phyloP scores from a whole-genome alignment of 1,140 invertebrate species.

The Saccostrea cuccullata region DNA sequence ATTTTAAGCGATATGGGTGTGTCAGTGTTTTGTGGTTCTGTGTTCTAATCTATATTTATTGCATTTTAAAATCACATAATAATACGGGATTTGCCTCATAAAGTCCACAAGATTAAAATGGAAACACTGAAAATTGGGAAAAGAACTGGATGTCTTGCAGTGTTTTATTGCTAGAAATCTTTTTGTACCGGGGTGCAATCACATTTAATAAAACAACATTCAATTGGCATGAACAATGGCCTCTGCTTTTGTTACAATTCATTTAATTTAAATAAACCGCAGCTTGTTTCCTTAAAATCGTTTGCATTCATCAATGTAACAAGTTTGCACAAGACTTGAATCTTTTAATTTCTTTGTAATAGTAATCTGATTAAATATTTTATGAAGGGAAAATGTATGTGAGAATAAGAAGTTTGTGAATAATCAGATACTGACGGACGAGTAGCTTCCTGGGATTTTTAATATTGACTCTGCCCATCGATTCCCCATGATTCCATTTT shows the following conservation, averaged over 20 bases:
- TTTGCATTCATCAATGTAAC: constrained; percentile 27
- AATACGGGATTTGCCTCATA: constrained; percentile 31
- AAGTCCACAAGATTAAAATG: constrained; percentile 28
- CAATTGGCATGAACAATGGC: constrained; percentile 23
- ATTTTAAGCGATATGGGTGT: constrained; percentile 18
- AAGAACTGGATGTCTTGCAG: background rate
- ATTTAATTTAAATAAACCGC: constrained; percentile 24
- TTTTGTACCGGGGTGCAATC: constrained; percentile 23
- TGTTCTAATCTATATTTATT: constrained; percentile 31
- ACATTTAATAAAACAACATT: constrained; percentile 25
- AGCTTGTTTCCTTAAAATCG: background rate
- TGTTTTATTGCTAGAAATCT: constrained; percentile 22
- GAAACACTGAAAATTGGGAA: constrained; percentile 18
- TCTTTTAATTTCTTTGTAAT: constrained; percentile 29
- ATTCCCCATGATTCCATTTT: background rate
- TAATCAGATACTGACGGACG: constrained; percentile 13
- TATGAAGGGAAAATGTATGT: constrained; percentile 9
- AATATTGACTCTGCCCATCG: constrained; percentile 6
- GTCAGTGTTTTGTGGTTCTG: background rate
- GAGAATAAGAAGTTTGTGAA: constrained; percentile 23
- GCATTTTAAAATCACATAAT: constrained; percentile 34
- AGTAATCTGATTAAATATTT: constrained; percentile 34
- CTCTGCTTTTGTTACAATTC: constrained; percentile 9
- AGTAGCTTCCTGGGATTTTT: constrained; percentile 18
- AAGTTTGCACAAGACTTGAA: constrained; percentile 26